Evolutionary conservation across 2,113 vertebrate genomes (phyloP), one percentile per base, ranked within the genome.

Genomic region (Platysteira castanea): DNA sequence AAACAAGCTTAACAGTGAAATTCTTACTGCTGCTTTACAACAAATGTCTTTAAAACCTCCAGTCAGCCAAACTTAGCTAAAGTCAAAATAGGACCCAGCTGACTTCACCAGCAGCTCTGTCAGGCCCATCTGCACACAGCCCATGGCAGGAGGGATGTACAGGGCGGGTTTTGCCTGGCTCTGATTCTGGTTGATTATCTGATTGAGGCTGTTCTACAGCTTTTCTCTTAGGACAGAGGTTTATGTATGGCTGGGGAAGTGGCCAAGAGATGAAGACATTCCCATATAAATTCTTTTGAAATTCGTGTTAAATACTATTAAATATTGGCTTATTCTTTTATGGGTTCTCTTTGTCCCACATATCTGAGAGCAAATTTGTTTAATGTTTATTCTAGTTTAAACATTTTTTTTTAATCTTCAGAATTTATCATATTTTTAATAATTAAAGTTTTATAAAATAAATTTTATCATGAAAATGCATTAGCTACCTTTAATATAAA

Each of bases 1-100:
- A 95, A 95, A 91, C 78, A 94, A 91, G 75, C 88, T 93, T 94
- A 87, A 46, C 49, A 30, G 28, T 57, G 18, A 68, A 81, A 85
- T 71, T 74, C 42, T 83, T 84, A 30, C 68, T 60, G 31, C 79
- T 80, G 47, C 35, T 59, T 63, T 65, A 53, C 41, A 86, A 41
- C 31, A 41, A 90, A 41, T 18, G 46, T 86, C 83, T 70, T 86
- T 49, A 56, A 81, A 88, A n/a, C 21, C 50, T 41, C 28, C 63
- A 75, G 57, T 42, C 67, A 82, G 57, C 59, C 71, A 59, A 69
- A 77, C 71, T 76, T 42, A 7, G 35, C 57, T 31, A 13, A 61
- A 91, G 59, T 59, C 53, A 73, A 59, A 93, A 18, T 6, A 44
- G 46, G 67, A 23, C 74, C 61, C 56, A 69, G 37, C 44, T 73